A percentile compares a stretch with the other conserved stretches of the same genome.
Conservation (phyloP, 2,888 invertebrate species). For the Lycia hirtaria region DNA sequence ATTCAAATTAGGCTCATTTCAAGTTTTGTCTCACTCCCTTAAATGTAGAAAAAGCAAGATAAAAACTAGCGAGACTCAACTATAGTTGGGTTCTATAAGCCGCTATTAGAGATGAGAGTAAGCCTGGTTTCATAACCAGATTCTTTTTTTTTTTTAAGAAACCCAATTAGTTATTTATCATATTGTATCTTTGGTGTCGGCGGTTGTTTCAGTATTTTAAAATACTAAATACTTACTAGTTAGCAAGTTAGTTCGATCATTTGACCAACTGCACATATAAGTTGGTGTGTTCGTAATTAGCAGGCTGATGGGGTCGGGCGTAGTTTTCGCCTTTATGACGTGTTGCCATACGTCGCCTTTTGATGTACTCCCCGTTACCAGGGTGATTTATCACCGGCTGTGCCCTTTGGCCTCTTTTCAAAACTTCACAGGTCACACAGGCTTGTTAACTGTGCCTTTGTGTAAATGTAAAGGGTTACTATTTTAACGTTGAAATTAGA, state of each 20-base stretch:
- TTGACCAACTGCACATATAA: background rate
- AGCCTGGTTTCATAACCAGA: too few species aligned
- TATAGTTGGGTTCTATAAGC: too few species aligned
- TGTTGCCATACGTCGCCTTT: constrained; percentile 59
- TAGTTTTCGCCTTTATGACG: constrained; percentile 49
- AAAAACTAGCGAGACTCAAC: too few species aligned
- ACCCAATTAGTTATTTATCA: too few species aligned
- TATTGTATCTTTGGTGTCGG: too few species aligned
- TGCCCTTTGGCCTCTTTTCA: constrained; percentile 27
- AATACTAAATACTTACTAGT: too few species aligned
- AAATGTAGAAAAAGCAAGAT: too few species aligned
- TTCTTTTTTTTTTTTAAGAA: too few species aligned
- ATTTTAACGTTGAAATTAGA: background rate
- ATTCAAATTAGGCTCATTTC: too few species aligned
- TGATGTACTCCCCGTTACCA: constrained; percentile 58
- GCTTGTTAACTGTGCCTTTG: constrained; percentile 13
- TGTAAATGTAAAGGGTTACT: constrained; percentile 10
- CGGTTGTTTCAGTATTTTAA: too few species aligned
- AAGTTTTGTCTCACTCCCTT: too few species aligned
- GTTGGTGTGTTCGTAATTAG: constrained; percentile 50
- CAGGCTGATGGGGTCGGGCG: constrained; percentile 55
- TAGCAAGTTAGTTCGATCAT: background rate
- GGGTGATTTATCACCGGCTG: constrained; percentile 57
- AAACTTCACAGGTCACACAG: constrained; percentile 14
- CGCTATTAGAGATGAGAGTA: too few species aligned